Evolutionary conservation across 2,797 vertebrate genomes (phyloP).

Genomic region (Acipenser ruthenus): DNA sequence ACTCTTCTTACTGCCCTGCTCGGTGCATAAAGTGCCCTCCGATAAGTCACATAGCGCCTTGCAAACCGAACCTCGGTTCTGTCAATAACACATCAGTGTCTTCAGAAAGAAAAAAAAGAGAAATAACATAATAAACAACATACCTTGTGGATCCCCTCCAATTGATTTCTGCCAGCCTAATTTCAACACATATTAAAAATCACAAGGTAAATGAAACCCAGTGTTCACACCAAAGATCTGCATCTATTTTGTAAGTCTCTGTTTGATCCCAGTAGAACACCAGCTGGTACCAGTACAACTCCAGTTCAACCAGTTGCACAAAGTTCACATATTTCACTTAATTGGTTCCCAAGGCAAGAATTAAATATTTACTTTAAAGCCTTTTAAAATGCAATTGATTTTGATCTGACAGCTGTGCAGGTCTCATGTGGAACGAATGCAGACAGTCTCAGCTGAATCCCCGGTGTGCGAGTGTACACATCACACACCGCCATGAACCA

Average conservation of each 20-base stretch:
- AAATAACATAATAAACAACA: constrained; percentile 68
- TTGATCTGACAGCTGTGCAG: constrained; percentile 70
- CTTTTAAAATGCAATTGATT: constrained; percentile 72
- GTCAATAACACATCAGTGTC: too few species aligned
- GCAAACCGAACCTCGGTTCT: too few species aligned
- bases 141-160: constrained; percentile 66
- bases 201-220: constrained; percentile 69
- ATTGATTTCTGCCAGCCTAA: constrained; percentile 63
- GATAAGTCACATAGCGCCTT: too few species aligned
- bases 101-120: constrained; percentile 43
- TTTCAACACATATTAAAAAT: constrained; percentile 69
- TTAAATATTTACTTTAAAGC: constrained; percentile 70
- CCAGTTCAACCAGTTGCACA: constrained; percentile 66
- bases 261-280: constrained; percentile 56
- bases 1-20: too few species aligned
- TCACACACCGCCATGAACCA: constrained; percentile 38
- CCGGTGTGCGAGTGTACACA: constrained; percentile 31
- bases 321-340: constrained; percentile 70
- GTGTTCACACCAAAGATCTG: constrained; percentile 64
- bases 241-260: constrained; percentile 40
- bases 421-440: constrained; percentile 50
- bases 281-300: constrained; percentile 68
- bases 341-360: constrained; percentile 74
- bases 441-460: constrained; percentile 38
- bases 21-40: too few species aligned